Percentiles rank a stretch among this genome's conserved stretches.
These are phyloP conservation scores for Dromius quadrimaculatus DNA, from an alignment of 2,888 invertebrate genomes.

Conservation along the genomic window DNA sequence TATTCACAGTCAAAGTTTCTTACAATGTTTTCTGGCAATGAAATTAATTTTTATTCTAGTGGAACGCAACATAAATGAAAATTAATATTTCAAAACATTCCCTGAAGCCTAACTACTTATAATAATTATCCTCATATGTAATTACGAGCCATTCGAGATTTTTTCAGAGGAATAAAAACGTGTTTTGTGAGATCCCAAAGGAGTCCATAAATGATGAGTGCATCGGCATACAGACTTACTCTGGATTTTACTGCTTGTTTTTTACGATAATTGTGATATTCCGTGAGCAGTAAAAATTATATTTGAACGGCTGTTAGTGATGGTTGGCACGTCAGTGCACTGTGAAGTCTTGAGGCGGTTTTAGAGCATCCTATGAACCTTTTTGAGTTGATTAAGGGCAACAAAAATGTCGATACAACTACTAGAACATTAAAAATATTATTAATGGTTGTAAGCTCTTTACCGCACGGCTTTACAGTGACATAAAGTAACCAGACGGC, in stretches of 20 bases:
- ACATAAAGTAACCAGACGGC: too few relatives aligned
- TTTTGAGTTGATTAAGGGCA: too few relatives aligned
- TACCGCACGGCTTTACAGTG: constrained; percentile 42
- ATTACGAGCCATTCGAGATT: background rate
- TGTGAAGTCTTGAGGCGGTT: too few relatives aligned
- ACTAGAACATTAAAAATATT: constrained; percentile 42
- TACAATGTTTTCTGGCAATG: too few relatives aligned
- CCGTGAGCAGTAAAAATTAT: constrained; percentile 51
- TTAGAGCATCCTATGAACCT: too few relatives aligned
- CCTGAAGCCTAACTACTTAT: too few relatives aligned
- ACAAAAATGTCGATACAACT: too few relatives aligned
- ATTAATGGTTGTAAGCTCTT: constrained; percentile 47
- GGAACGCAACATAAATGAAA: too few relatives aligned
- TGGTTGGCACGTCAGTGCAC: too few relatives aligned
- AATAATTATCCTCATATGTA: background rate
- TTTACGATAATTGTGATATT: constrained; percentile 51
- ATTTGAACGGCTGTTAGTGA: constrained; percentile 43
- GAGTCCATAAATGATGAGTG: constrained; percentile 27
- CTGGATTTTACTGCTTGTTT: constrained; percentile 49
- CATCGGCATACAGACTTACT: background rate
- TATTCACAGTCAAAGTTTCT: too few relatives aligned
- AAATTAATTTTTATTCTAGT: too few relatives aligned
- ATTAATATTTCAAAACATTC: too few relatives aligned
- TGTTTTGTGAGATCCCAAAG: background rate
- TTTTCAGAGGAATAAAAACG: background rate